phyloP scores from a whole-genome alignment of 2,888 invertebrate species.

The Cheilosia soror region DNA sequence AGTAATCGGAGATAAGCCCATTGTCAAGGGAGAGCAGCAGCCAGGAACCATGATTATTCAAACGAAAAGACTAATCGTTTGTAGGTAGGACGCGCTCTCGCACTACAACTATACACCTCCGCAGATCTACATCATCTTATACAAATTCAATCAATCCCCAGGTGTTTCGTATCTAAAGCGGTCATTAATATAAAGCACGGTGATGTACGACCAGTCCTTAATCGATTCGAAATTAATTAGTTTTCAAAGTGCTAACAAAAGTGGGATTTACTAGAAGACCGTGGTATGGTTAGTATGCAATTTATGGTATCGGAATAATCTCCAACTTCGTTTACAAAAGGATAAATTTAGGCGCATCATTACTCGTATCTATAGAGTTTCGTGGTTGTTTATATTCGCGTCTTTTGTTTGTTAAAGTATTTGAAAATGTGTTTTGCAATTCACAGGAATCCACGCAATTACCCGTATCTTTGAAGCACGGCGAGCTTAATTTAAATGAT shows the following conservation, averaged over 20 bases:
- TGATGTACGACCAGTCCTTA: constrained; percentile 48
- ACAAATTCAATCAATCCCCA: constrained; percentile 59
- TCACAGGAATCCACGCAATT: background rate
- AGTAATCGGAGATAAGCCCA: constrained; percentile 21
- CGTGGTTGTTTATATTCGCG: background rate
- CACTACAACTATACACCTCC: constrained; percentile 3
- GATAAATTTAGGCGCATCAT: background rate
- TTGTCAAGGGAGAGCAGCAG: constrained; percentile 8
- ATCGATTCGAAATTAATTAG: constrained; percentile 63
- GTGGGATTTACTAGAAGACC: background rate
- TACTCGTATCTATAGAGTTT: background rate
- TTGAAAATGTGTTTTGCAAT: background rate
- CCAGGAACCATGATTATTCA: constrained; percentile 56
- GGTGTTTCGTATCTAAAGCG: constrained; percentile 60
- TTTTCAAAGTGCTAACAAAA: constrained; percentile 17
- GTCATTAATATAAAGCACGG: constrained; percentile 56
- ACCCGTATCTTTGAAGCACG: background rate
- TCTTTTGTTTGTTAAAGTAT: background rate
- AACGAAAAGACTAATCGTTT: constrained; percentile 55
- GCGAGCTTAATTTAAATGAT: constrained; percentile 46
- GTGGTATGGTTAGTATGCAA: background rate
- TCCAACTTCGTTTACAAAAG: constrained; percentile 4
- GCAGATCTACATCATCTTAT: background rate
- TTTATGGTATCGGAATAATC: constrained; percentile 10
- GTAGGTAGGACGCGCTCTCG: constrained; percentile 10